Percentiles rank a stretch among this genome's conserved stretches.
Conservation (phyloP, 2,797 vertebrate genomes). For the Syndactyla subalaris region DNA sequence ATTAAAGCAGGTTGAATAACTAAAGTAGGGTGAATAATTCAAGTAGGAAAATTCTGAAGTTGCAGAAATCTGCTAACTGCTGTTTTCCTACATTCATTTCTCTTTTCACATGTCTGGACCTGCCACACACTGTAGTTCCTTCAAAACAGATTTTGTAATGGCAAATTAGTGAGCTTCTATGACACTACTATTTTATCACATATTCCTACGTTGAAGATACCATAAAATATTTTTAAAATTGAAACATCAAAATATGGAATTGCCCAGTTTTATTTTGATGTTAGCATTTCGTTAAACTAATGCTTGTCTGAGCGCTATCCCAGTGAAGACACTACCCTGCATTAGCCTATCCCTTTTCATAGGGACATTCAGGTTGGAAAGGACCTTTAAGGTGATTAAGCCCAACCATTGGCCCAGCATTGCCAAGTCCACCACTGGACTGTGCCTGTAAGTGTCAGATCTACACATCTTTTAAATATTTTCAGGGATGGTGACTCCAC, state of each 20-base stretch:
- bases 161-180: background rate
- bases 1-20: background rate
- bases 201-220: background rate
- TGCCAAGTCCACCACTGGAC: background rate
- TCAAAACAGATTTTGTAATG: background rate
- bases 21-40: conserved; percentile 19
- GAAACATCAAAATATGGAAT: background rate
- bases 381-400: background rate
- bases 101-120: background rate
- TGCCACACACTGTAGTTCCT: background rate
- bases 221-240: background rate
- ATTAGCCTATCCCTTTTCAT: background rate
- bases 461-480: background rate
- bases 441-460: background rate
- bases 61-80: background rate
- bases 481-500: background rate
- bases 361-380: background rate
- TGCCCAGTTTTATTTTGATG: background rate
- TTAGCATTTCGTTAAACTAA: background rate
- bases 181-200: background rate
- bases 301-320: background rate
- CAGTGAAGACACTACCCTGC: background rate
- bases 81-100: background rate
- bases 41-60: background rate
- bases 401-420: background rate